phyloP scores from a whole-genome alignment of 37 sponge, comb jelly and placozoan genomes.

The Beroe forskalii region DNA sequence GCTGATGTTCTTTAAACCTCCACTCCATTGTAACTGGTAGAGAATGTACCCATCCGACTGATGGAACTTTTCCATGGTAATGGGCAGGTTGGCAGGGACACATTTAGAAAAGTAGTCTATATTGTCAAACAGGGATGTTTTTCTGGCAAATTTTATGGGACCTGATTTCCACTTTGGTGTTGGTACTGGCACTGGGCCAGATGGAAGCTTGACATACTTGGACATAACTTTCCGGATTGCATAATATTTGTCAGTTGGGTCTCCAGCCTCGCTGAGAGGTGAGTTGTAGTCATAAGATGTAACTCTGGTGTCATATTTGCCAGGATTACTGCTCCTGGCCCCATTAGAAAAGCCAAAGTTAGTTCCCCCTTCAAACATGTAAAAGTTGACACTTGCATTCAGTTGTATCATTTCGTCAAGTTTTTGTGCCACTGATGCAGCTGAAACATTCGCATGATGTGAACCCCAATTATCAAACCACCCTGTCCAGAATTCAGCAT shows the following conservation, averaged over 20 bases:
- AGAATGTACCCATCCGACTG: not conserved
- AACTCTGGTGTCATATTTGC: not conserved
- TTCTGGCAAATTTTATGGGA: not conserved
- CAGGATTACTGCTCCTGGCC: not conserved
- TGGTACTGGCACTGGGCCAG: slow-evolving; percentile 12
- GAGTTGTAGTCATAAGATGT: slow-evolving; percentile 66
- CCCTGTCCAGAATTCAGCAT: slow-evolving; percentile 88
- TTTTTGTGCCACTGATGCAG: not conserved
- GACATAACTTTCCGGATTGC: slow-evolving; percentile 28
- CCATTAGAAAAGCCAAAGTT: slow-evolving; percentile 67
- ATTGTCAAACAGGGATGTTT: not conserved
- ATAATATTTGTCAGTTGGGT: slow-evolving; percentile 34
- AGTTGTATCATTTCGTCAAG: slow-evolving; percentile 64
- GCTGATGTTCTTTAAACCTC: not conserved
- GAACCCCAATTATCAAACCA: slow-evolving; percentile 87
- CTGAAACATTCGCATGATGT: not conserved
- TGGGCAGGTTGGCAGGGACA: not conserved
- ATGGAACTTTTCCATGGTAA: not conserved
- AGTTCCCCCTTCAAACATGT: slow-evolving; percentile 89
- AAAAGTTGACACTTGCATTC: slow-evolving; percentile 80
- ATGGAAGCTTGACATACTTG: not conserved
- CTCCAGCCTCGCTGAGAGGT: slow-evolving; percentile 52
- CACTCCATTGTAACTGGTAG: not conserved
- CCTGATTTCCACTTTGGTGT: slow-evolving; percentile 19
- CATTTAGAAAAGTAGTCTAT: not conserved